Base-by-base conservation (phyloP, 2,113 vertebrate genomes). In the Neoarius graeffei region DNA sequence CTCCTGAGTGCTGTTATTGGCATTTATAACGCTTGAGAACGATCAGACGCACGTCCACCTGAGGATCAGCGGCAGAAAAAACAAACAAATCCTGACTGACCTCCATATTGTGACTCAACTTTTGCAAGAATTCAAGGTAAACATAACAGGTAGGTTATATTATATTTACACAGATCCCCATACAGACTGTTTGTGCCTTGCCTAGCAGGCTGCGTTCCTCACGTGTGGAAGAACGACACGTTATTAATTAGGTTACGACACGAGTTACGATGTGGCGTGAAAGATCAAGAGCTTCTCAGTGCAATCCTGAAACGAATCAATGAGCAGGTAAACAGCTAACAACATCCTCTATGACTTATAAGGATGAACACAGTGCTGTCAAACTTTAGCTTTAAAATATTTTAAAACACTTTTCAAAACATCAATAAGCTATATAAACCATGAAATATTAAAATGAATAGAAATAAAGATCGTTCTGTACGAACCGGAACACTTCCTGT, bases 401-500 rank as follows among this genome's bases (percentile, higher is more conserved):
- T 52, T 2, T n/a, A 1, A 71, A n/a, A 74, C 30, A 81, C 54
- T 3, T 23, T n/a, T 66, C 42, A 81, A 86, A 80, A 57, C 67
- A 85, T 9, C 8, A 54, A 54, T 54, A 54, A 42, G 42, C 42
- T 54, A 54, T 54, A 54, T 54, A 52, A 30, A 10, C 30, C 17
- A 27, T 27, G 54, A 7, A 59, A 20, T 25, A 59, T 30, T 81
- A 35, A 62, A 48, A 82, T 0, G 20, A 42, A 82, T 3, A 35
- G 19, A 42, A 30, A 69, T 30, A 30, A 69, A 14, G 13, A 69
- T 13, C 4, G 19, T 81, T 35, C 20, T 56, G 71, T 19, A 88
- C 87, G 84, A 89, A 89, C 87, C 77, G 13, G 69, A 23, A 42
- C 23, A 35, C 56, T 60, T 62, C 57, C 56, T 85, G 84, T 85